Evolutionary conservation across 2,797 vertebrate genomes (phyloP), one percentile per base, ranked within the genome.

Genomic region (Linurgus olivaceus): DNA sequence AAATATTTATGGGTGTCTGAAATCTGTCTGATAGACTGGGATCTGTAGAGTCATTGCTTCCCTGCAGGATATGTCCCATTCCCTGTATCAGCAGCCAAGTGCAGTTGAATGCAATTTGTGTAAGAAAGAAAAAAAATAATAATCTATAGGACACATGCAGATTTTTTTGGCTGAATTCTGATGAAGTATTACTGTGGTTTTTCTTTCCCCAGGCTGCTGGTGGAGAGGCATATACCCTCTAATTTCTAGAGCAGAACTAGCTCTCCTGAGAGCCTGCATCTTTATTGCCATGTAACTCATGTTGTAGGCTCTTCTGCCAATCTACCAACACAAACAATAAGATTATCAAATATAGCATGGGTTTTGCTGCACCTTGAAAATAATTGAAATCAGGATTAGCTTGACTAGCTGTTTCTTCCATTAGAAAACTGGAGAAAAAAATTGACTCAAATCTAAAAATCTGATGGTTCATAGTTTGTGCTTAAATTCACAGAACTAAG

Each of bases 261-360:
- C 28, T 70, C 37, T 79, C 0, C 0, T 45, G 45, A 31, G 28
- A 54, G 2, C 24, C 44, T 79, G 31, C 23, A 40, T 29, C 17
- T 81, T 67, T 42, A 75, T 57, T 86, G 28, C 31, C 28, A 6
- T 5, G 4, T 67, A 78, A 54, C 1, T 90, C 23, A 2, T 61
- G 8, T 40, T 75, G 29, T 51, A 31, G 25, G 10, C 47, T 84
- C 29, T 88, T 48, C 44, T 77, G 35, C 37, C 20, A 40, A 4
- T 63, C 29, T 67, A 42, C 35, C 7, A 54, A 61, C 18, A 62
- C 1, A 58, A 74, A 25, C 8, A 42, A n/a, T 59, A 74, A 59
- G 14, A 47, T 75, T 88, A 72, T 44, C 23, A 65, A 67, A 80
- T 35, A 5, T 31, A 55, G 15, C 3, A 11, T 44, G 33, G 11